Evolutionary conservation across 2,113 vertebrate genomes (phyloP).

Genomic region (Camelus bactrianus): DNA sequence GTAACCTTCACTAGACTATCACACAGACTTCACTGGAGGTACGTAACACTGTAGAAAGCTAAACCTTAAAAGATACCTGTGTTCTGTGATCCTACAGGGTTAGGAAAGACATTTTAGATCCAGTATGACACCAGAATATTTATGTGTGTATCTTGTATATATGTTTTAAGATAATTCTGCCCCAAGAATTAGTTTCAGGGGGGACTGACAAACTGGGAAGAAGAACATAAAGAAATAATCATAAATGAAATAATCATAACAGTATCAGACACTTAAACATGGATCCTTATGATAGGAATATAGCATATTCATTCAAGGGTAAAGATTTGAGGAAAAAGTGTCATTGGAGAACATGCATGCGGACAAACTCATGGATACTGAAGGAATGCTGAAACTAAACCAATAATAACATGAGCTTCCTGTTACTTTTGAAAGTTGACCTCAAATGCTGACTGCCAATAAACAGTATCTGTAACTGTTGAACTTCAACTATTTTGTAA

Average conservation of each 20-base stretch:
- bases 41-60: neutral
- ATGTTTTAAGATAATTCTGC: neutral
- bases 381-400: neutral
- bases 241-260: conserved; percentile 28
- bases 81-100: neutral
- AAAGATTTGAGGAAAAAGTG: neutral
- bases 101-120: neutral
- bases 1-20: neutral
- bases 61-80: neutral
- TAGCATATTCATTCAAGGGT: neutral
- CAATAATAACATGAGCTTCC: neutral
- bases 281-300: neutral
- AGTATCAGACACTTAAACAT: neutral
- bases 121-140: neutral
- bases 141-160: neutral
- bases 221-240: neutral
- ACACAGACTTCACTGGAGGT: neutral
- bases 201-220: neutral
- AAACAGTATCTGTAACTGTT: neutral
- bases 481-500: neutral
- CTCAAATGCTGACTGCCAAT: neutral
- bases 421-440: neutral
- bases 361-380: neutral
- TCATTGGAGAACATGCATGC: neutral
- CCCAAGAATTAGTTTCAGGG: neutral